Evolutionary conservation across 2,888 invertebrate species (phyloP).

Genomic region (Callyntrura sp.): DNA sequence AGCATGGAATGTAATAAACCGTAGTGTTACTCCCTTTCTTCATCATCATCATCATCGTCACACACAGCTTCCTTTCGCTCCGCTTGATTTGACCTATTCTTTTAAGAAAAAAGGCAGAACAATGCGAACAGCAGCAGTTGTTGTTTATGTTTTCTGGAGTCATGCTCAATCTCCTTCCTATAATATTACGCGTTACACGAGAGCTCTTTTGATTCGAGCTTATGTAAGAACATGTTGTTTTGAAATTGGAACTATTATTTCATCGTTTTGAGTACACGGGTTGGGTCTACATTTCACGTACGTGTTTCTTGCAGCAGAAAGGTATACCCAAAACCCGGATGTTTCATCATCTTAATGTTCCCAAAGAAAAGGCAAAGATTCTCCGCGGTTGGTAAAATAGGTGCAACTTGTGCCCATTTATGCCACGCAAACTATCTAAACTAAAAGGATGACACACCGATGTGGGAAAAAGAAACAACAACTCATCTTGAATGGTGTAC

Average conservation of each 20-base stretch:
- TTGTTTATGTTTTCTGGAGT: background rate
- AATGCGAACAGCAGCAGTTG: background rate
- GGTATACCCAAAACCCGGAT: slow-evolving; percentile 29
- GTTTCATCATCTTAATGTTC: slow-evolving; percentile 64
- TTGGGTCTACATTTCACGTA: too few relatives aligned
- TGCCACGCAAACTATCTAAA: background rate
- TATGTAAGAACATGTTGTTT: background rate
- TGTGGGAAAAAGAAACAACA: background rate
- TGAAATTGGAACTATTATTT: background rate
- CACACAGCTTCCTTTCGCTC: slow-evolving; percentile 63
- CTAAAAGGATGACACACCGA: background rate
- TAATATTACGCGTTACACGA: too few relatives aligned
- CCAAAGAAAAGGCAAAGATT: slow-evolving; percentile 69
- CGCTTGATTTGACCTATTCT: slow-evolving; percentile 72
- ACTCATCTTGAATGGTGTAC: background rate
- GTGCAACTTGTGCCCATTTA: slow-evolving; percentile 50
- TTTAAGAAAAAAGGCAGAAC: slow-evolving; percentile 16
- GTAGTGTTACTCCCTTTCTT: slow-evolving; percentile 1
- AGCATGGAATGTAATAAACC: background rate
- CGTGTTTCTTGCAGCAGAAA: background rate
- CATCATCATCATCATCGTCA: slow-evolving; percentile 10
- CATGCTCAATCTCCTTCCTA: background rate
- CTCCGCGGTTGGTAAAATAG: slow-evolving; percentile 66
- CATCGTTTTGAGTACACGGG: background rate
- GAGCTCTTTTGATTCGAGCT: background rate